phyloP scores from a whole-genome alignment of 1,140 invertebrate species.

The Gryon sp. region DNA sequence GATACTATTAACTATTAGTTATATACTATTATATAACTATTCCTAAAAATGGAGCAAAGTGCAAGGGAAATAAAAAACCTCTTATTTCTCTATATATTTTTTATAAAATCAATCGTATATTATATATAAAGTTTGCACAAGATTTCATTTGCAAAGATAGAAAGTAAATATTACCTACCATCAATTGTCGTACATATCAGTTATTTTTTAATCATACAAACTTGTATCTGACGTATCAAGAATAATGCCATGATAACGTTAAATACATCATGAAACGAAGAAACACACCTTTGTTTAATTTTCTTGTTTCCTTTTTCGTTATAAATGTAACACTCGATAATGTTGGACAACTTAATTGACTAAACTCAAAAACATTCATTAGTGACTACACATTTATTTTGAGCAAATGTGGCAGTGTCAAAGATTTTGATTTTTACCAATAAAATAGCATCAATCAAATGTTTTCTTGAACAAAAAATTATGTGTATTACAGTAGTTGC shows the following conservation, averaged over 20 bases:
- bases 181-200: conserved; percentile 35
- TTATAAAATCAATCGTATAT: conserved; percentile 44
- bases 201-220: conserved; percentile 45
- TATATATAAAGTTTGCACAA: conserved; percentile 26
- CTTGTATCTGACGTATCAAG: conserved; percentile 26
- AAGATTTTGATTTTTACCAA: too few relatives aligned
- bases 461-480: too few relatives aligned
- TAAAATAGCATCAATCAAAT: too few relatives aligned
- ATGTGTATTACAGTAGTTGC: too few relatives aligned
- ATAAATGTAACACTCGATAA: conserved; percentile 6
- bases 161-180: conserved; percentile 73
- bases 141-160: conserved; percentile 35
- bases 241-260: neutral
- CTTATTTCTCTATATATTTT: conserved; percentile 6
- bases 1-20: too few relatives aligned
- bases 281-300: too few relatives aligned
- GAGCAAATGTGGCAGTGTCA: conserved; percentile 40
- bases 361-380: conserved; percentile 10
- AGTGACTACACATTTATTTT: conserved; percentile 24
- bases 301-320: too few relatives aligned
- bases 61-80: neutral
- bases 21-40: too few relatives aligned
- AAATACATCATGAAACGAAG: conserved; percentile 14
- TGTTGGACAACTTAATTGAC: conserved; percentile 13
- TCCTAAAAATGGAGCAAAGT: too few relatives aligned